phyloP scores from a whole-genome alignment of 2,888 invertebrate genomes.

The Phyllotreta striolata region DNA sequence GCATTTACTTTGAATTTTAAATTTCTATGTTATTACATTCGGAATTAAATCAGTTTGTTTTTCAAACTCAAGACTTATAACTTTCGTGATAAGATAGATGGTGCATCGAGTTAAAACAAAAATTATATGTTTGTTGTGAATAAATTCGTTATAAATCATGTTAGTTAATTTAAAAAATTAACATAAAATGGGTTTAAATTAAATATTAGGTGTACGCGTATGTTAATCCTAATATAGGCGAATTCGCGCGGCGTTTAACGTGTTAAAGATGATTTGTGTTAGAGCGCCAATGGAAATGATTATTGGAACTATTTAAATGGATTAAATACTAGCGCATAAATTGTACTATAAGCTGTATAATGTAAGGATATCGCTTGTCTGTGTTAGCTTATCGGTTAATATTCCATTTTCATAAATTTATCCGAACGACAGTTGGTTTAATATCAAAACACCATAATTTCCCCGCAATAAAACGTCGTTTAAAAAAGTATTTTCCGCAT shows the following conservation, averaged over 20 bases:
- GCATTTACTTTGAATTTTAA: constrained; percentile 63
- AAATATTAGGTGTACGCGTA: no score
- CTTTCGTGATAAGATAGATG: constrained; percentile 1
- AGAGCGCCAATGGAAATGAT: constrained; percentile 11
- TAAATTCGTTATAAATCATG: no score
- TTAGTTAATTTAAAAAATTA: no score
- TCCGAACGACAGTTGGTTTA: constrained; percentile 19
- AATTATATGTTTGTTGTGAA: background rate
- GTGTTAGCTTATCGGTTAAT: constrained; percentile 21
- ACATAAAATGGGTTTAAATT: no score
- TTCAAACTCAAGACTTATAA: constrained; percentile 45
- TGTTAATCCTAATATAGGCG: no score
- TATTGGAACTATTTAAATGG: constrained; percentile 19
- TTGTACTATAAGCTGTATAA: constrained; percentile 18
- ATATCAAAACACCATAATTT: constrained; percentile 28
- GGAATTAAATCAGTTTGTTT: constrained; percentile 63
- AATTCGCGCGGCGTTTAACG: no score
- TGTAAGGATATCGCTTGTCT: constrained; percentile 21
- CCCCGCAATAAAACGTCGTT: constrained; percentile 16
- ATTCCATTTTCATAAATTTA: constrained; percentile 23
- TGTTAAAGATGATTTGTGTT: background rate
- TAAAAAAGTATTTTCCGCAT: constrained; percentile 3
- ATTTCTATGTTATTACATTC: constrained; percentile 63
- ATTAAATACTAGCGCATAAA: constrained; percentile 15
- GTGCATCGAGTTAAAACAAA: background rate